Percentiles rank a stretch among this genome's conserved stretches.
Conservation (phyloP, 2,888 invertebrate species). For the Aphelenchoides bicaudatus region DNA sequence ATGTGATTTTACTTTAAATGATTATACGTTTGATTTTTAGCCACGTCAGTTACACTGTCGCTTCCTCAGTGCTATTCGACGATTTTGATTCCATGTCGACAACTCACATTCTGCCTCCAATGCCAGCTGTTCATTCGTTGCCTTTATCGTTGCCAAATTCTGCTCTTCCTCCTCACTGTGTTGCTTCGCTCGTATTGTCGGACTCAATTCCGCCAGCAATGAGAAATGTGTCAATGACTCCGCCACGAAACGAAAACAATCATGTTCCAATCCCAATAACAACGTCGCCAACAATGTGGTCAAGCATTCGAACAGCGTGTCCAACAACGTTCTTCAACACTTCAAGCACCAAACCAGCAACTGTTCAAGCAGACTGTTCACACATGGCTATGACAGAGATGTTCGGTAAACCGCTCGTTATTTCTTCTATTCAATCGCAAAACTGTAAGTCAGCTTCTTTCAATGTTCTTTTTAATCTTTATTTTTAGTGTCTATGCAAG, state of each 20-base stretch:
- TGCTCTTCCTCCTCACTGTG: neutral
- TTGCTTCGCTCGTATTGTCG: neutral
- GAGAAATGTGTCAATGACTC: neutral
- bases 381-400: constrained; percentile 45
- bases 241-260: constrained; percentile 15
- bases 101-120: constrained; percentile 45
- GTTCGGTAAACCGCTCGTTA: constrained; percentile 37
- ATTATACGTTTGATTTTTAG: constrained; percentile 32
- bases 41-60: constrained; percentile 57
- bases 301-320: constrained; percentile 30
- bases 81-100: constrained; percentile 28
- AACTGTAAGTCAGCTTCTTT: constrained; percentile 21
- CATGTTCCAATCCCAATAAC: constrained; percentile 7
- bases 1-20: constrained; percentile 20
- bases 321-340: constrained; percentile 26
- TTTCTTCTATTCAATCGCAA: constrained; percentile 31
- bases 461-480: neutral
- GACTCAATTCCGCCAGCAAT: constrained; percentile 9
- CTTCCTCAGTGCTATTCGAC: constrained; percentile 48
- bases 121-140: constrained; percentile 32
- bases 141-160: constrained; percentile 20
- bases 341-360: constrained; percentile 33
- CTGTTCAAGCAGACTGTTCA: constrained; percentile 48
- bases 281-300: constrained; percentile 15
- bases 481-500: constrained; percentile 24